phyloP scores from a whole-genome alignment of 2,113 vertebrate genomes.

The Scartelaos histophorus region DNA sequence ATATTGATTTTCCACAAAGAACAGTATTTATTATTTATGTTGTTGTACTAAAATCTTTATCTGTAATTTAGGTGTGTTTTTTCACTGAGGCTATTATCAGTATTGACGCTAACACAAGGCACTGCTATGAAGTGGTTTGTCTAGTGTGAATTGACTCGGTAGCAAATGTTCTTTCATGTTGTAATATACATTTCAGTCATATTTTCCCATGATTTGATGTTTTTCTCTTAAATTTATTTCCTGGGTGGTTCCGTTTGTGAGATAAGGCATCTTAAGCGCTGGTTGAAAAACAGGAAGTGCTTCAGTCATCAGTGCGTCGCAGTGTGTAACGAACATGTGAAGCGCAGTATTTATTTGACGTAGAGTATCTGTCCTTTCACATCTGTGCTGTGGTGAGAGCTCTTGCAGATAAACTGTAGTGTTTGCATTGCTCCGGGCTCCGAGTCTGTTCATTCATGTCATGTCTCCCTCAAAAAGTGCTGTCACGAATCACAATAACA shows the following conservation, averaged over 20 bases:
- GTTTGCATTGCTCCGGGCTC: neutral
- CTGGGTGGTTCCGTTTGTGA: constrained; percentile 12
- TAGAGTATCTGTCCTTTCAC: constrained; percentile 16
- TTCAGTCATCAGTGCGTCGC: constrained; percentile 30
- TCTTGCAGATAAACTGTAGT: neutral
- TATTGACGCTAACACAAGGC: too few relatives aligned
- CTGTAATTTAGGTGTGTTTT: too few relatives aligned
- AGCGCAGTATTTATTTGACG: constrained; percentile 29
- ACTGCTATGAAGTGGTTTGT: too few relatives aligned
- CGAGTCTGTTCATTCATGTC: neutral
- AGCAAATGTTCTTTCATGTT: too few relatives aligned
- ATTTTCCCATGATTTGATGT: neutral
- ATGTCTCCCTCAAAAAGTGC: too few relatives aligned
- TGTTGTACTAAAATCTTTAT: too few relatives aligned
- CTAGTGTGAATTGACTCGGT: too few relatives aligned
- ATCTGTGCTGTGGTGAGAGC: constrained; percentile 20
- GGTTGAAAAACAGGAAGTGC: constrained; percentile 50
- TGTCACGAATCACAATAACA: too few relatives aligned
- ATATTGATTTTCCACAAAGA: too few relatives aligned
- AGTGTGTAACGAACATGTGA: constrained; percentile 21
- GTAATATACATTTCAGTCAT: too few relatives aligned
- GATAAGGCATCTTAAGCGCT: constrained; percentile 51
- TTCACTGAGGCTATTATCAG: too few relatives aligned
- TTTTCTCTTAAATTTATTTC: neutral
- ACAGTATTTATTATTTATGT: too few relatives aligned